phyloP scores from a whole-genome alignment of 2,797 vertebrate genomes.

The Chromobotia macracanthus region DNA sequence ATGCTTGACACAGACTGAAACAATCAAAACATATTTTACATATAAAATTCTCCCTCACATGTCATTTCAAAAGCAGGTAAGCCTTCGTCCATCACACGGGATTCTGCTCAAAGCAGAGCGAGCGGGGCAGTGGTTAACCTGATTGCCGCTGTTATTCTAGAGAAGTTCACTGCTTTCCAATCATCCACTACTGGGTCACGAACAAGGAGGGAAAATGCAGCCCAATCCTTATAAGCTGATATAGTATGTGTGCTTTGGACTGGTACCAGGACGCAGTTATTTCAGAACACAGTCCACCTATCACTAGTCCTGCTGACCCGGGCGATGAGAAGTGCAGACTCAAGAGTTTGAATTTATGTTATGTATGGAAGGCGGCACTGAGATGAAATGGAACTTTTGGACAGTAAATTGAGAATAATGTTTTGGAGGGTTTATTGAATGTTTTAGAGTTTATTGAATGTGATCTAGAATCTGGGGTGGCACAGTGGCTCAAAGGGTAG shows the following conservation, averaged over 20 bases:
- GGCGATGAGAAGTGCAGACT: constrained; percentile 27
- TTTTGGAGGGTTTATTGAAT: constrained; percentile 26
- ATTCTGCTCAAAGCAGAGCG: constrained; percentile 36
- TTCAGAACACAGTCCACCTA: constrained; percentile 44
- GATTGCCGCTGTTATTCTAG: constrained; percentile 58
- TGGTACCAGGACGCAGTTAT: constrained; percentile 47
- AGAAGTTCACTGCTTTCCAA: constrained; percentile 54
- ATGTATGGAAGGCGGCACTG: background rate
- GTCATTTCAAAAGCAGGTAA: constrained; percentile 43
- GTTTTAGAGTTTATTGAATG: constrained; percentile 33
- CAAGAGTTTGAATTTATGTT: constrained; percentile 9
- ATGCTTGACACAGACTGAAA: constrained; percentile 41
- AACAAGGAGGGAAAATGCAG: constrained; percentile 37
- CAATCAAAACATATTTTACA: constrained; percentile 46
- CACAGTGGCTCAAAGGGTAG: too few species aligned
- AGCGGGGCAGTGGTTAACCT: constrained; percentile 52
- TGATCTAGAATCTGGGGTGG: background rate
- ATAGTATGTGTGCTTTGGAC: constrained; percentile 55
- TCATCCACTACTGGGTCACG: constrained; percentile 51
- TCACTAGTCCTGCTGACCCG: constrained; percentile 12
- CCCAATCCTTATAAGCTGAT: constrained; percentile 58
- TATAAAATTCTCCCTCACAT: constrained; percentile 15
- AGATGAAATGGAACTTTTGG: background rate
- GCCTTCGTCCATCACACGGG: constrained; percentile 49
- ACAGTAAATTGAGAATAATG: constrained; percentile 4